Evolutionary conservation across 2,797 vertebrate genomes (phyloP).

Genomic region (Alauda arvensis): DNA sequence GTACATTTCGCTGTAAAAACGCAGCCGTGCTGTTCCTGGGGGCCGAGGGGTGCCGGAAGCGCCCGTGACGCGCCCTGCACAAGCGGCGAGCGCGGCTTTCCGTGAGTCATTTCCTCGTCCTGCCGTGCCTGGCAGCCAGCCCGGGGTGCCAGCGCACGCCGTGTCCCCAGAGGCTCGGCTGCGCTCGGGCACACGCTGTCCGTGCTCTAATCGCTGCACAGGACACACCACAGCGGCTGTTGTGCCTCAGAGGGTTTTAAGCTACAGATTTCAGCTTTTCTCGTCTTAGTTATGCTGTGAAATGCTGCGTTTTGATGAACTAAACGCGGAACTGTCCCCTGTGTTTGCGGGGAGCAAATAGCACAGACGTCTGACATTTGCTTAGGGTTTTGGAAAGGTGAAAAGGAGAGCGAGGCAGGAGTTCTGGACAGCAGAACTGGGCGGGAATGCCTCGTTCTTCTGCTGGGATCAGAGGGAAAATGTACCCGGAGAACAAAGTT

Average conservation of each 20-base stretch:
- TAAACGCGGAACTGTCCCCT: neutral
- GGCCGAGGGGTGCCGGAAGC: neutral
- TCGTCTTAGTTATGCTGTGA: neutral
- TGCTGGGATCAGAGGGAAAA: neutral
- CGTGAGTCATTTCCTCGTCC: neutral
- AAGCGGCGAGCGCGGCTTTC: neutral
- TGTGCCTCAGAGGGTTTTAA: rapidly evolving
- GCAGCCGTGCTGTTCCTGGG: neutral
- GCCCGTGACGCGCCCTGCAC: neutral
- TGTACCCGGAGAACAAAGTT: neutral
- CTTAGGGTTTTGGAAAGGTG: neutral
- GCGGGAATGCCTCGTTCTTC: neutral
- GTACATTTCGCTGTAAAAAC: rapidly evolving
- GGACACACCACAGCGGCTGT: too few species aligned
- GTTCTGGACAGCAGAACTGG: neutral
- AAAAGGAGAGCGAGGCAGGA: neutral
- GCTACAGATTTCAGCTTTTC: rapidly evolving
- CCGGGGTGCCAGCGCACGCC: rapidly evolving
- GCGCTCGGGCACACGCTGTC: rapidly evolving
- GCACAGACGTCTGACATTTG: neutral
- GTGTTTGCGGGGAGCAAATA: neutral
- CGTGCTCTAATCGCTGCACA: neutral
- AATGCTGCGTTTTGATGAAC: neutral
- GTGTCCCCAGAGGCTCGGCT: rapidly evolving
- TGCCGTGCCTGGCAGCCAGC: neutral